Base-by-base conservation (phyloP, 2,797 vertebrate genomes). In the Protonibea diacanthus region DNA sequence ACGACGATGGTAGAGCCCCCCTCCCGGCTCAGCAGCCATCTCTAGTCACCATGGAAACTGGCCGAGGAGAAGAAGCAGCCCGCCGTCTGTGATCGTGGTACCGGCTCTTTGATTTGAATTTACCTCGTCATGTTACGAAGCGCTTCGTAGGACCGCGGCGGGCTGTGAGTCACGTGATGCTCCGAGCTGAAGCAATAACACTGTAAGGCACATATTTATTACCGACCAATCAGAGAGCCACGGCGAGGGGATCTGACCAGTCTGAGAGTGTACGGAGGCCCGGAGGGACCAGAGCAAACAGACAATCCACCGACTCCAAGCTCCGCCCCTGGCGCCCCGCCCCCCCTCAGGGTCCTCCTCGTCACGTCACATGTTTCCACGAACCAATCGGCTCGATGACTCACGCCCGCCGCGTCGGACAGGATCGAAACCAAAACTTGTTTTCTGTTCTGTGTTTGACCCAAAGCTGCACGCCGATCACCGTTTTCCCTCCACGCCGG, bases 361-460 rank as follows among this genome's bases (percentile, higher is more conserved):
- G 2, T 38, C 33, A 38, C 33, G 33, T 33, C 33, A 6, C 58
- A 1, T 27, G 45, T 27, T 27, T 4, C 49, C 67, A 15, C 55
- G 61, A 4, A 21, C 2, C 23, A 38, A 38, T 23, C 49, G 38
- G 38, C 48, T 6, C 11, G 20, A 17, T 65, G 78, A 69, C 84
- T 84, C 84, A 17, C 82, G 64, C 78, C 84, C 83, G 18, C 38
- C 33, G 33, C 33, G 33, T 38, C 33, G 33, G 33, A 69, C 74
- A 47, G 71, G 74, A 66, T 45, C 65, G 11, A 76, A 92, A 92
- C 92, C 91, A 92, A 93, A 93, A 81, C 61, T 68, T 61, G 68
- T 76, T 38, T 17, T 27, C 18, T 66, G n/a, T 76, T 82, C 27
- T 42, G 58, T 68, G 75, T 71, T 33, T 61, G 71, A 70, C 76